A percentile compares a stretch with the other conserved stretches of the same genome.
phyloP scores from a whole-genome alignment of 2,797 vertebrate species.

The Phrynocephalus guinanensis region DNA sequence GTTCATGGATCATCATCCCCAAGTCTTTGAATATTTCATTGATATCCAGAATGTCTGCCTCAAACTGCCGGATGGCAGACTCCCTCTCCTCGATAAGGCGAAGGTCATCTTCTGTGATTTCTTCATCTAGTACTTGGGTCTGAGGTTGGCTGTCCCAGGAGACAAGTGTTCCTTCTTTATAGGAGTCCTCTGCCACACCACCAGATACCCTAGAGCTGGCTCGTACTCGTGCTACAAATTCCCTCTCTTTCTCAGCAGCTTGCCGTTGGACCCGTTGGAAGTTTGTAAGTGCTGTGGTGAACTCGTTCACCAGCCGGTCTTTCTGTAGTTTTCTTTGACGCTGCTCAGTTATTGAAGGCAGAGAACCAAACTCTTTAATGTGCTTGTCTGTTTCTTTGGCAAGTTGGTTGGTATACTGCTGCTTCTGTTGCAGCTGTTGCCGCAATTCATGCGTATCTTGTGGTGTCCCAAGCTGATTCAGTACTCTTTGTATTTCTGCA shows the following conservation, averaged over 20 bases:
- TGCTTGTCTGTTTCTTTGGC: slow-evolving; percentile 95
- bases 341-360: slow-evolving; percentile 91
- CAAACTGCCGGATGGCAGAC: slow-evolving; percentile 89
- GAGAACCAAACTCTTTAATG: slow-evolving; percentile 90
- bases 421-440: slow-evolving; percentile 91
- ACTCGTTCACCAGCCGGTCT: slow-evolving; percentile 92
- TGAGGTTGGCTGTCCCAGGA: slow-evolving; percentile 85
- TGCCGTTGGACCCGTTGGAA: slow-evolving; percentile 93
- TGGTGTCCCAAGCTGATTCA: slow-evolving; percentile 88
- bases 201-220: slow-evolving; percentile 93
- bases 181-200: slow-evolving; percentile 84
- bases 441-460: slow-evolving; percentile 87
- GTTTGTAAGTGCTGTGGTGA: slow-evolving; percentile 87
- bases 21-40: slow-evolving; percentile 99
- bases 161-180: slow-evolving; percentile 80
- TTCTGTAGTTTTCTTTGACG: slow-evolving; percentile 95
- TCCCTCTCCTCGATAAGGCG: slow-evolving; percentile 93
- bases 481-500: slow-evolving; percentile 90
- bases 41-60: slow-evolving; percentile 96
- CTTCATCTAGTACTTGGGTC: slow-evolving; percentile 86
- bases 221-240: slow-evolving; percentile 94
- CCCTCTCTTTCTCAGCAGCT: slow-evolving; percentile 91
- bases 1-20: slow-evolving; percentile 97
- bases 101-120: slow-evolving; percentile 94
- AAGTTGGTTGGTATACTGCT: slow-evolving; percentile 91